phyloP scores from a whole-genome alignment of 2,797 vertebrate species.

The Lagodon rhomboides region DNA sequence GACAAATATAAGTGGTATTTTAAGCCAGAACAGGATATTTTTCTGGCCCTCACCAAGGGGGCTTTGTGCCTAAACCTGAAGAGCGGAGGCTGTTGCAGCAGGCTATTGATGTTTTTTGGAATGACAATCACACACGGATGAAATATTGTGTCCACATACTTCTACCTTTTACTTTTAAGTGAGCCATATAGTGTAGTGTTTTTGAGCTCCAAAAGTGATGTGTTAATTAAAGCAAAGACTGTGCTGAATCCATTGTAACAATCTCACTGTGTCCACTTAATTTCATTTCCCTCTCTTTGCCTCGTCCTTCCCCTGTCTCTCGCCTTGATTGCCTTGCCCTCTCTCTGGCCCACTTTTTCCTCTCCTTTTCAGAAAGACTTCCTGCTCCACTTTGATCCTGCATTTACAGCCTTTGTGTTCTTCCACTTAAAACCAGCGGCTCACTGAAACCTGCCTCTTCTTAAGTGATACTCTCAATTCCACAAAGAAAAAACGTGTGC shows the following conservation, averaged over 20 bases:
- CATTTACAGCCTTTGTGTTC: constrained; percentile 40
- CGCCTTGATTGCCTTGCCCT: constrained; percentile 22
- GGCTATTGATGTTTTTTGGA: neutral
- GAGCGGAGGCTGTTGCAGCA: neutral
- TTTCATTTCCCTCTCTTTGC: constrained; percentile 1
- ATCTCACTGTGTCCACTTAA: neutral
- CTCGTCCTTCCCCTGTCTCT: neutral
- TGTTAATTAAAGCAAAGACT: constrained; percentile 2
- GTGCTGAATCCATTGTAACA: constrained; percentile 19
- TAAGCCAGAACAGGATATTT: no score
- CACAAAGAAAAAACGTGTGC: neutral
- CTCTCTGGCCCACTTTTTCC: constrained; percentile 33
- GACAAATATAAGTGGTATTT: no score
- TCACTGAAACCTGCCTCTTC: constrained; percentile 51
- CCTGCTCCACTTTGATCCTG: constrained; percentile 53
- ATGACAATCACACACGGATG: neutral
- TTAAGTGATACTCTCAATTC: constrained; percentile 44
- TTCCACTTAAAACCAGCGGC: constrained; percentile 44
- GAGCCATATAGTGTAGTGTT: neutral
- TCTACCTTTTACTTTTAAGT: neutral
- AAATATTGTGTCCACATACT: neutral
- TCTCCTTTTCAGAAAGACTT: constrained; percentile 31
- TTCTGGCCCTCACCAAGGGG: no score
- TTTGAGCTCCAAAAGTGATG: constrained; percentile 9
- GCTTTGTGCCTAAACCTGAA: neutral